Conservation (phyloP, 2,888 invertebrate species). For the Alviniconcha strummeri region DNA sequence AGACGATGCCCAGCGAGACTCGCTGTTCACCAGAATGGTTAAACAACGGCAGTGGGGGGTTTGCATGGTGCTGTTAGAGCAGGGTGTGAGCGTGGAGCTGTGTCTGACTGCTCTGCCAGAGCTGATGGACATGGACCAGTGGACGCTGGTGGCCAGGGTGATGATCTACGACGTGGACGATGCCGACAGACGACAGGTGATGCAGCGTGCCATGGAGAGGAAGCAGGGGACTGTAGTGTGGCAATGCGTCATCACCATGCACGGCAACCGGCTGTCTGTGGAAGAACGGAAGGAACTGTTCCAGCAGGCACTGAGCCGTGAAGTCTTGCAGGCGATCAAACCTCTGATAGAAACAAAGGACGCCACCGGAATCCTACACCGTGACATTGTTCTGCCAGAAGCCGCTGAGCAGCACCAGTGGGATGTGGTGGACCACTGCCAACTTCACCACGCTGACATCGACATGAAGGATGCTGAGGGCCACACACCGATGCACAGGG, state of each 20-base stretch:
- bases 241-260: background rate
- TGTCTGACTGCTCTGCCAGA: no score
- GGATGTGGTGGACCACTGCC: constrained; percentile 17
- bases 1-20: no score
- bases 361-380: background rate
- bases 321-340: no score
- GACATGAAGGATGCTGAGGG: background rate
- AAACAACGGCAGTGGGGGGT: no score
- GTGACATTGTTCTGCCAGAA: constrained; percentile 4
- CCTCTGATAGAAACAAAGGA: background rate
- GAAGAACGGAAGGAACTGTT: background rate
- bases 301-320: constrained; percentile 10
- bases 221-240: background rate
- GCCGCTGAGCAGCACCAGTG: constrained; percentile 13
- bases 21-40: no score
- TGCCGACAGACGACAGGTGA: background rate
- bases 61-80: no score
- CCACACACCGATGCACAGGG: background rate
- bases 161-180: constrained; percentile 9
- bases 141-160: constrained; percentile 20
- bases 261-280: background rate
- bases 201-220: constrained; percentile 3
- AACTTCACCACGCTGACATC: constrained; percentile 4
- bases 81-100: no score
- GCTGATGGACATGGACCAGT: constrained; percentile 18